phyloP scores from a whole-genome alignment of 2,888 invertebrate genomes.

The Cheilosia scutellata region DNA sequence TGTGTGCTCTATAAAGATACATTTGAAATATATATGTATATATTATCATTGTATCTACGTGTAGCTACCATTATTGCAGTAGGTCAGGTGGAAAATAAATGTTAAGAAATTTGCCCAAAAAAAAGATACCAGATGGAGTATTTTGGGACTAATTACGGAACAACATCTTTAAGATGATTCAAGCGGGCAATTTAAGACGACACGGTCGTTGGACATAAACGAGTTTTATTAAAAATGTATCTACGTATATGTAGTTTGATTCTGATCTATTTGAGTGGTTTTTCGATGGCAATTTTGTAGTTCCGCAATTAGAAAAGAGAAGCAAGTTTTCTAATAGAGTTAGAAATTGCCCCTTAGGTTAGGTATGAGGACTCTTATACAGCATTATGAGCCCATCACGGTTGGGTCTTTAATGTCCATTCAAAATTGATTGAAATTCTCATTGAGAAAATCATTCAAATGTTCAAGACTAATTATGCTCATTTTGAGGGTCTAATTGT shows the following conservation, averaged over 20 bases:
- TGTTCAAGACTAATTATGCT: too few relatives aligned
- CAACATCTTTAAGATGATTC: conserved; percentile 22
- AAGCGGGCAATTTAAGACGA: conserved; percentile 8
- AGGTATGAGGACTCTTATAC: too few relatives aligned
- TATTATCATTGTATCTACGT: neutral
- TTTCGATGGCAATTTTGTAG: neutral
- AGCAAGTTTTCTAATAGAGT: too few relatives aligned
- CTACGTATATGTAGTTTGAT: neutral
- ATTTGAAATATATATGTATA: conserved; percentile 3
- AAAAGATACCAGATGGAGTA: neutral
- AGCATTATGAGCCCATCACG: too few relatives aligned
- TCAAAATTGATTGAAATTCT: too few relatives aligned
- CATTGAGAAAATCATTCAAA: too few relatives aligned
- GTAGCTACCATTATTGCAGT: conserved; percentile 25
- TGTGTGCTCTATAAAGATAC: conserved; percentile 16
- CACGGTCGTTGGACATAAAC: conserved; percentile 1
- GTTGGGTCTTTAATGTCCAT: too few relatives aligned
- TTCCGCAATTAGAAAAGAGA: neutral
- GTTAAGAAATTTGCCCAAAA: conserved; percentile 20
- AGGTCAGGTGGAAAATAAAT: conserved; percentile 63
- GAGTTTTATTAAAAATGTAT: neutral
- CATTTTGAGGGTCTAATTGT: too few relatives aligned
- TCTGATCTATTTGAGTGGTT: neutral
- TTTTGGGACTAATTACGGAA: conserved; percentile 32
- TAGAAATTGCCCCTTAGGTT: too few relatives aligned